Base-by-base conservation (phyloP, 2,113 vertebrate species). In the Zingel zingel region DNA sequence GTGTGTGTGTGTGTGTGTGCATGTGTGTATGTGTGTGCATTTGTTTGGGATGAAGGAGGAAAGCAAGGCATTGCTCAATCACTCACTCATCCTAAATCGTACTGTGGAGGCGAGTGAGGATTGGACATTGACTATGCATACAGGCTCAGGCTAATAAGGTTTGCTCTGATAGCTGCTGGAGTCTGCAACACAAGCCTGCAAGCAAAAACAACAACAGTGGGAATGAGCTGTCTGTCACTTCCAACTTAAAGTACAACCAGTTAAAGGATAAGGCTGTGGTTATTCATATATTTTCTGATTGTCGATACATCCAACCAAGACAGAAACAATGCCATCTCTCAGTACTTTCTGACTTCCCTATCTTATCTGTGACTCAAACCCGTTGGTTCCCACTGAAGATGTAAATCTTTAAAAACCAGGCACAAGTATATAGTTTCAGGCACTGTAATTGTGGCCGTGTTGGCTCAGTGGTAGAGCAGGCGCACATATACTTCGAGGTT, bases 31-130 rank as follows among this genome's bases (percentile, higher is more conserved):
- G 27, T 27, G 27, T 2, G 27, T 27, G 47, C 68, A 65, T 89
- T 88, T 88, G 57, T 89, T 84, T 89, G 83, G 70, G 64, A 77
- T 82, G 78, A 80, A 82, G 61, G 45, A 47, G n/a, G 56, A 57
- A 77, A 76, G 72, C 43, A 50, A 64, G 66, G 53, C 75, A 85
- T 71, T 47, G 71, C 74, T 87, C 74, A 27, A 48, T 83, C 68
- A 3, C 57, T 74, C 61, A 51, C 59, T 86, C 62, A 56, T 68
- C 54, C 57, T 86, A 88, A 87, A 89, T 81, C 73, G 62, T 36
- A 50, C 25, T 23, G 67, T 51, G 36, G 53, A 57, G 72, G 71
- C 61, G 50, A 68, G 62, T 7, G 27, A 68, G 64, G 43, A 82
- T 62, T 16, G 33, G 77, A 79, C n/a, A 16, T 61, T 47, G 70